Evolutionary conservation across 2,888 invertebrate genomes (phyloP).

Genomic region (Chalcosyrphus nemorum): DNA sequence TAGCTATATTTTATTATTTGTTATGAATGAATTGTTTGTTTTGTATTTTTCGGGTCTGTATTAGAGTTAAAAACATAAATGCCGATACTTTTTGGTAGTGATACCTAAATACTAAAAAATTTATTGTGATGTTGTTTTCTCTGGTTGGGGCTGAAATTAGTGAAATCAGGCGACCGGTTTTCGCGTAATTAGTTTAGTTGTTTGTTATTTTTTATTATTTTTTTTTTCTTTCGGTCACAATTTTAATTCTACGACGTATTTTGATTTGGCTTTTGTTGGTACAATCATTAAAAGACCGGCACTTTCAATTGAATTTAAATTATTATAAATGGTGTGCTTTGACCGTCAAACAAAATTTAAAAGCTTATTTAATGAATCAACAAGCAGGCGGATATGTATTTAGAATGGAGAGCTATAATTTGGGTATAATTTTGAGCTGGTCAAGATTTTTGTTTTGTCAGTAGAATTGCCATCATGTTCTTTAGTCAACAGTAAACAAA

Average conservation of each 20-base stretch:
- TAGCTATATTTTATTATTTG: neutral
- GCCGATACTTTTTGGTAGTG: constrained; percentile 5
- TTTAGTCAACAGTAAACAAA: no score
- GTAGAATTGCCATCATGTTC: no score
- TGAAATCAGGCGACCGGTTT: neutral
- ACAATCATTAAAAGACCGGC: neutral
- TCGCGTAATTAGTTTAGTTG: neutral
- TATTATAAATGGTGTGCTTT: neutral
- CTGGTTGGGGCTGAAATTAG: neutral
- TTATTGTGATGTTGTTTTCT: neutral
- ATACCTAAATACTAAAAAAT: neutral
- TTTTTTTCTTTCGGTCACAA: neutral
- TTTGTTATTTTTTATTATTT: neutral
- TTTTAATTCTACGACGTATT: neutral
- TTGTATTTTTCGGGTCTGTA: neutral
- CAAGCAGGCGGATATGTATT: neutral
- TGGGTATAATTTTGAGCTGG: neutral
- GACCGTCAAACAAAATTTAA: neutral
- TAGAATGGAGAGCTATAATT: no score
- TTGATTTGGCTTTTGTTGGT: neutral
- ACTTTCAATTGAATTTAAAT: neutral
- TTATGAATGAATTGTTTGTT: neutral
- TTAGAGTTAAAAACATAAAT: constrained; percentile 1
- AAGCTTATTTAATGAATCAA: no score
- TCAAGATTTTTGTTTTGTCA: neutral